Base-by-base conservation (phyloP, 2,113 vertebrate genomes). In the Pitta sordida region DNA sequence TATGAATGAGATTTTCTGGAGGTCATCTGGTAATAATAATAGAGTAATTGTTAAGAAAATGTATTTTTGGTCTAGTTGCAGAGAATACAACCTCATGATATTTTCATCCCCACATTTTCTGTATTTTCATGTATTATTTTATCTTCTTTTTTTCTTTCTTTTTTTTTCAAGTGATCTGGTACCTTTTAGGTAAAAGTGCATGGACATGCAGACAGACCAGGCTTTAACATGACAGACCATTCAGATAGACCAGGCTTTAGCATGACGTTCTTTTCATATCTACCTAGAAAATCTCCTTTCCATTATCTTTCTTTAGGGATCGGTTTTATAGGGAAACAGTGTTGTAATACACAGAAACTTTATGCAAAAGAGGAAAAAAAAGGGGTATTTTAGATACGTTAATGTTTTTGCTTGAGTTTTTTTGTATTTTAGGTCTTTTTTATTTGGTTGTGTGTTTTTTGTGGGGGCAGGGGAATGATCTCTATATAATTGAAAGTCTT, bases 401-500 rank as follows among this genome's bases (percentile, higher is more conserved):
- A 49, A 15, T 58, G 49, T n/a, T 70, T 85, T 44, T 49, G 23
- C 46, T 75, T 65, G 11, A 3, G 1, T 53, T 84, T 84, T 71
- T 84, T 71, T 68, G 5, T 41, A 21, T n/a, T 83, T 74, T 36
- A 10, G 1, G 2, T 67, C 2, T 14, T 62, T 15, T 55, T 41
- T 46, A 11, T 62, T 77, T 71, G 5, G 26, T 21, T 68, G 37
- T 5, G 3, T 6, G 12, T 41, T 83, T 56, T 56, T 63, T 37
- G 10, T 13, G 26, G 5, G 3, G 48, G 8, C 26, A 2, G 0
- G 2, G 3, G 4, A 59, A 48, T 39, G 8, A 6, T 80, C 10
- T 43, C 8, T 32, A 11, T 80, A 8, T 51, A 63, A 49, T 44
- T 76, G 7, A 64, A 76, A 29, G 7, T 13, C 2, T 64, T 64